phyloP scores from a whole-genome alignment of 1,140 invertebrate species.

The Plodia interpunctella region DNA sequence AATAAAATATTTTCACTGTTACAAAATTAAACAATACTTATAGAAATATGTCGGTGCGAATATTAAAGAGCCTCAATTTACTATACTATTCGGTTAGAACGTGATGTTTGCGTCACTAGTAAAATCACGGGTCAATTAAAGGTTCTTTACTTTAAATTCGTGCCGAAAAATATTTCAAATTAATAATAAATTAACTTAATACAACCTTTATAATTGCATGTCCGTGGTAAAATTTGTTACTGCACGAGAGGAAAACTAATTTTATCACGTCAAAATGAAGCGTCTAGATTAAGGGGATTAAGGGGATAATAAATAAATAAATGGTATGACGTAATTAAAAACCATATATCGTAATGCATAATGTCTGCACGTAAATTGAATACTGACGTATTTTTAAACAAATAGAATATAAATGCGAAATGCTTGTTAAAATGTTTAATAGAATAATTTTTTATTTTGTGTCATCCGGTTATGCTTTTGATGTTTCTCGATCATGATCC shows the following conservation, averaged over 20 bases:
- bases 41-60: not conserved
- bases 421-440: slow-evolving; percentile 48
- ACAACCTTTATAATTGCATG: not conserved
- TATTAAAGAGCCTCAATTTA: not conserved
- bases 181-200: not conserved
- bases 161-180: too few species aligned
- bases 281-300: not conserved
- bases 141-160: too few species aligned
- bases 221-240: not conserved
- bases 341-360: not conserved
- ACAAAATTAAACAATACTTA: not conserved
- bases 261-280: not conserved
- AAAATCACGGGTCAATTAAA: too few species aligned
- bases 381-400: not conserved
- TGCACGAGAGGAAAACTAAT: not conserved
- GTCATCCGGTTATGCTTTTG: slow-evolving; percentile 56
- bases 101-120: too few species aligned
- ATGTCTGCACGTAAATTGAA: slow-evolving; percentile 40
- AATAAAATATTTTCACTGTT: not conserved
- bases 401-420: slow-evolving; percentile 52
- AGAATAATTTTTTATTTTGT: slow-evolving; percentile 35
- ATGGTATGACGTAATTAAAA: too few species aligned
- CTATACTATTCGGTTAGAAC: too few species aligned
- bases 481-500: slow-evolving; percentile 60
- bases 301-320: not conserved